These are phyloP conservation scores for Hirudo medicinalis DNA, from an alignment of 1,140 invertebrate genomes.

Conservation along the genomic window DNA sequence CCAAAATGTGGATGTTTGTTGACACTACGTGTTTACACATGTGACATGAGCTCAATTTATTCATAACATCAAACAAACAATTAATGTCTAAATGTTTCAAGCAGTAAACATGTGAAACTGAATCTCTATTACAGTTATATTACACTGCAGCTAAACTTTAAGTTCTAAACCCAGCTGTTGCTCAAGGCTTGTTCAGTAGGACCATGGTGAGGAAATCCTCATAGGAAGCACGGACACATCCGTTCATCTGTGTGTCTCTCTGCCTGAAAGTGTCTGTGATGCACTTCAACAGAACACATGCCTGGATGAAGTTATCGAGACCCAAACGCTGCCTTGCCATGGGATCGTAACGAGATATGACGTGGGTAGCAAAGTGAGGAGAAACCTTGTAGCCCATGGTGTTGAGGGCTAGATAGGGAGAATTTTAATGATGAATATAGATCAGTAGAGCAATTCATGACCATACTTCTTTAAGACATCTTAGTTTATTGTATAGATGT, in stretches of 20 bases:
- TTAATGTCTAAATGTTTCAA: no score
- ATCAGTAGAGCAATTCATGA: background rate
- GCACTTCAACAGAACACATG: slow-evolving; percentile 70
- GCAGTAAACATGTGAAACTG: no score
- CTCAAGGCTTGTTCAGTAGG: slow-evolving; percentile 39
- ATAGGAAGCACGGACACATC: slow-evolving; percentile 62
- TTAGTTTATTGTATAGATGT: background rate
- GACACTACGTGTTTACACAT: no score
- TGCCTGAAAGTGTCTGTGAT: slow-evolving; percentile 68
- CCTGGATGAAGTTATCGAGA: slow-evolving; percentile 73
- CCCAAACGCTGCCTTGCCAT: slow-evolving; percentile 46
- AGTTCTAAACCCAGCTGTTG: no score
- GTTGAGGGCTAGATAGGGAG: slow-evolving; percentile 50
- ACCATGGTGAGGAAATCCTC: slow-evolving; percentile 70
- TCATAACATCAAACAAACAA: no score
- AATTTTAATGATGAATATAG: background rate
- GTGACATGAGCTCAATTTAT: no score
- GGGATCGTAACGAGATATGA: slow-evolving; percentile 55
- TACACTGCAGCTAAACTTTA: no score
- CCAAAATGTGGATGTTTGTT: no score
- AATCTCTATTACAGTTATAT: no score
- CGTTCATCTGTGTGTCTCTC: slow-evolving; percentile 59
- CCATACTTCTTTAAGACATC: background rate
- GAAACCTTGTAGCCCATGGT: slow-evolving; percentile 79
- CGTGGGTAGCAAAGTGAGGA: slow-evolving; percentile 59